These are phyloP conservation scores for Paralichthys olivaceus DNA, from an alignment of 2,113 vertebrate genomes.

Conservation along the genomic window DNA sequence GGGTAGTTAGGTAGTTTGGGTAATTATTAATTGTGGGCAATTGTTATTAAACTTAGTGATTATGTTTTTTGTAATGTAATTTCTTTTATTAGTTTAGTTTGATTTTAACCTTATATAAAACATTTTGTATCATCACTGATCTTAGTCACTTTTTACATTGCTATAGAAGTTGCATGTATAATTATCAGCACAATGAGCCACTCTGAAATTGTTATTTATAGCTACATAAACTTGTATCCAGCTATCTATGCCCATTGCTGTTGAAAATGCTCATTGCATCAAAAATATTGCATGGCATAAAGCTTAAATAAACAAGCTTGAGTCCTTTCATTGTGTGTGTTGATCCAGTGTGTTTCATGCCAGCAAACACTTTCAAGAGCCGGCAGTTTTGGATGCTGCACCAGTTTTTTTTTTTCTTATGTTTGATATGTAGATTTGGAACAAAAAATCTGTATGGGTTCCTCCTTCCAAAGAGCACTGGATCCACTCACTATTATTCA, in stretches of 20 bases:
- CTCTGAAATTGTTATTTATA: not conserved
- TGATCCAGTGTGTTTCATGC: not conserved
- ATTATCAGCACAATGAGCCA: not conserved
- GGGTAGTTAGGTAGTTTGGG: not conserved
- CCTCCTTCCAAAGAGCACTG: slow-evolving; percentile 18
- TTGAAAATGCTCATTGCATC: not conserved
- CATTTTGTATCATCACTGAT: too few species aligned
- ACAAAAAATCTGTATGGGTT: slow-evolving; percentile 1
- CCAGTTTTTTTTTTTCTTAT: not conserved
- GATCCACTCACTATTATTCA: slow-evolving; percentile 10
- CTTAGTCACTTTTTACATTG: not conserved
- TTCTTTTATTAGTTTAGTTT: not conserved
- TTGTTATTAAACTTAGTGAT: too few species aligned
- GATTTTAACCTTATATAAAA: not conserved
- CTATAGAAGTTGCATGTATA: not conserved
- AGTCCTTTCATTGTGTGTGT: not conserved
- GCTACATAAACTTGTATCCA: not conserved
- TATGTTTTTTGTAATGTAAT: not conserved
- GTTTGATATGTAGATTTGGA: not conserved
- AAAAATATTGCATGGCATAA: not conserved
- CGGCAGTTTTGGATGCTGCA: not conserved
- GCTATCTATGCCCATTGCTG: not conserved
- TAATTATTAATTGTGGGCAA: too few species aligned
- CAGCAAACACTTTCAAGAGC: not conserved
- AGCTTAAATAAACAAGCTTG: not conserved